Percentiles rank a stretch among this genome's conserved stretches.
phyloP scores from a whole-genome alignment of 2,797 vertebrate genomes.

The Sebastes taczanowskii region DNA sequence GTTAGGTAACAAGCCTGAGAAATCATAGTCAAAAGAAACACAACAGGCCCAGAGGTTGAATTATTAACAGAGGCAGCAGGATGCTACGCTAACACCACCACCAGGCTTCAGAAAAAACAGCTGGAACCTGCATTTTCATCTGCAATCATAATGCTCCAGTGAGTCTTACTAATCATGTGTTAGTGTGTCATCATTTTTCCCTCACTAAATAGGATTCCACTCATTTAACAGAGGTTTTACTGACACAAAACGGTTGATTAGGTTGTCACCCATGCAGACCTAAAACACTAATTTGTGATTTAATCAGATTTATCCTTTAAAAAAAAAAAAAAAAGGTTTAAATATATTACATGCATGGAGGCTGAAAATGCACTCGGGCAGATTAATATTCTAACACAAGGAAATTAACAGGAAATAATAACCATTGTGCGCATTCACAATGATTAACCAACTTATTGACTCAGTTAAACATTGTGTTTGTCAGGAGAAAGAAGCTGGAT shows the following conservation, averaged over 20 bases:
- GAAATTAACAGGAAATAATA: constrained; percentile 34
- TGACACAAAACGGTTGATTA: background rate
- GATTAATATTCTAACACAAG: constrained; percentile 23
- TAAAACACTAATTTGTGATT: background rate
- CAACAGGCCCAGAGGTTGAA: constrained; percentile 58
- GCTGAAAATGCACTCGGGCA: background rate
- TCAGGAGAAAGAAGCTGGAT: background rate
- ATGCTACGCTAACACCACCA: constrained; percentile 32
- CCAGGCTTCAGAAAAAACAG: constrained; percentile 7
- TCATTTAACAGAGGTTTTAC: background rate
- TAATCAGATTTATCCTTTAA: background rate
- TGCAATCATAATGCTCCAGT: background rate
- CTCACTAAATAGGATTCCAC: background rate
- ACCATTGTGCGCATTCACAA: background rate
- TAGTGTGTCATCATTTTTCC: background rate
- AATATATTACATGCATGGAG: background rate
- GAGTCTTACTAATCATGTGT: background rate
- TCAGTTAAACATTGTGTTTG: constrained; percentile 9
- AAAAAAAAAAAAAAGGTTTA: background rate
- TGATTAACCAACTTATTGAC: constrained; percentile 34
- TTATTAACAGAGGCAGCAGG: constrained; percentile 66
- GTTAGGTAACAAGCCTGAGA: constrained; percentile 47
- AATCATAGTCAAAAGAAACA: constrained; percentile 41
- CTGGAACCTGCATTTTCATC: constrained; percentile 9
- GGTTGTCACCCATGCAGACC: constrained; percentile 5